Percentiles rank a stretch among this genome's conserved stretches.
These are phyloP conservation scores for Strongylocentrotus purpuratus DNA, from an alignment of 35 echinoderm and acorn worm species.

Conservation along the genomic window DNA sequence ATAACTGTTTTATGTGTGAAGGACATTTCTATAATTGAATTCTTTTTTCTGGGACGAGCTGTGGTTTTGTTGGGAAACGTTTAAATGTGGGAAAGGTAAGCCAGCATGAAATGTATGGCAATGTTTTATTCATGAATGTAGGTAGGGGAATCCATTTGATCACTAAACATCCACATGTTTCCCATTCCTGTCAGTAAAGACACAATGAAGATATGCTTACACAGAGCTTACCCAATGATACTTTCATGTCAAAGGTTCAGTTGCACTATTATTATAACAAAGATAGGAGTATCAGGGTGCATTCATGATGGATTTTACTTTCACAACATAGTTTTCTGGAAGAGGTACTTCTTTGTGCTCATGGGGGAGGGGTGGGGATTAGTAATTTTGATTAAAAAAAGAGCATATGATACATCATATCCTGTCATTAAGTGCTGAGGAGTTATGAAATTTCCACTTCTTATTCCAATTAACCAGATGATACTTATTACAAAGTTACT, in stretches of 20 bases:
- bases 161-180: not conserved
- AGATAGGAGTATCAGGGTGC: not conserved
- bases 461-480: not conserved
- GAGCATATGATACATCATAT: not conserved
- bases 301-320: not conserved
- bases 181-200: not conserved
- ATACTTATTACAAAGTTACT: no score
- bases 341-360: not conserved
- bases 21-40: constrained; percentile 12
- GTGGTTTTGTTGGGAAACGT: not conserved
- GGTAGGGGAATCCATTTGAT: not conserved
- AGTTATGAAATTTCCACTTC: not conserved
- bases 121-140: not conserved
- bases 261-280: not conserved
- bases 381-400: not conserved
- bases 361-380: no score
- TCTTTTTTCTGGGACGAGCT: not conserved
- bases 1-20: not conserved
- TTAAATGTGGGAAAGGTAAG: not conserved
- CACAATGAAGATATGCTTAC: not conserved
- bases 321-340: not conserved
- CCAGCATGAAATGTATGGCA: constrained; percentile 1
- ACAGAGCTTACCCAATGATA: not conserved
- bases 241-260: not conserved
- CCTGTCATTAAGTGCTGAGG: not conserved